Evolutionary conservation across 1,140 invertebrate species (phyloP), one percentile per base, ranked within the genome.

Genomic region (Eurytemora carolleeae): DNA sequence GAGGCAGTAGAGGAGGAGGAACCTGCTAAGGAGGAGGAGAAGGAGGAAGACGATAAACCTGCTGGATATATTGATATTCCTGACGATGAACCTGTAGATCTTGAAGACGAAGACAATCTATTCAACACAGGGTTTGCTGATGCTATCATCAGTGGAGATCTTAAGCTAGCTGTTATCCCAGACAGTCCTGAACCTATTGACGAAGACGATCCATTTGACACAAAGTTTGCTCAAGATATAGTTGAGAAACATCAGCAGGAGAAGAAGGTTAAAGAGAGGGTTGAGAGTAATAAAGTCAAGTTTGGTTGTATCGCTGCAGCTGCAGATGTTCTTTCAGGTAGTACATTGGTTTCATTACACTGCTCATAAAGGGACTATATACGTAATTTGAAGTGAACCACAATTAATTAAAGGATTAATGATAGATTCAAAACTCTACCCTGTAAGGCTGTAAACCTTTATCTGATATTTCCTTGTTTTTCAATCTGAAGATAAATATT

Each of bases 81-180:
- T n/a, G 57, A 22, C 20, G 57, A 58, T 19, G 57, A 58, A 7
- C 54, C 54, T 16, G n/a, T 55, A 24, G 59, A 61, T 54, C 59
- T 24, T 31, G 54, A 56, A 24, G 60, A 62, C 17, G 60, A 62
- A 55, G 60, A 54, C 17, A 54, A 62, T 3, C 22, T 62, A 1
- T 62, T 62, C 53, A 62, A 62, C 22, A 62, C 60, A 24, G 60
- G 17, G 17, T 62, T 62, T 44, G 60, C 57, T 2, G 54, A 62
- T 24, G 60, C 60, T 17, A 20, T 62, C 1, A 25, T 53, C 16
- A 59, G 58, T 25, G 58, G 58, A 2, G 52, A 62, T 26, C 17
- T 62, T 2, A 55, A 62, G 53, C 52, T 62, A 17, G 22, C 23
- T 26, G 60, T 55, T 24, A 62, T 62, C 18, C 60, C 60, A 7